phyloP scores from a whole-genome alignment of 1,140 invertebrate species.

The Megalonaias nervosa region DNA sequence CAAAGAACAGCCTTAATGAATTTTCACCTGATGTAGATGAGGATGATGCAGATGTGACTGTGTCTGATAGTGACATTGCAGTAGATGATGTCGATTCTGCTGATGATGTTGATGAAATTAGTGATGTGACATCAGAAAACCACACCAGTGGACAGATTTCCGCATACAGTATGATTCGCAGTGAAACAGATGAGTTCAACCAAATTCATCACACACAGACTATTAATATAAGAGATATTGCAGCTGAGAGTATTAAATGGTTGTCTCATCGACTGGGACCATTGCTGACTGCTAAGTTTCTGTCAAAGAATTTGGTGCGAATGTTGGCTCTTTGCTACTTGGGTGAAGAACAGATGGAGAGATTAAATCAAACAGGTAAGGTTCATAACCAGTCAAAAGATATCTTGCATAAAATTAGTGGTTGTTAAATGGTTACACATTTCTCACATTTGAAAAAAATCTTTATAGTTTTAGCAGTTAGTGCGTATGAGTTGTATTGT shows the following conservation, averaged over 20 bases:
- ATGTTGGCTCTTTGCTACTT: slow-evolving; percentile 96
- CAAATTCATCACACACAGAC: slow-evolving; percentile 47
- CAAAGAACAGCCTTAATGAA: too few species aligned
- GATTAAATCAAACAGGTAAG: slow-evolving; percentile 48
- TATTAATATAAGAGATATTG: slow-evolving; percentile 87
- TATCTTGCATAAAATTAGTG: too few species aligned
- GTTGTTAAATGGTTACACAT: too few species aligned
- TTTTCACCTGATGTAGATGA: too few species aligned
- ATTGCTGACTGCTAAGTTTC: slow-evolving; percentile 90
- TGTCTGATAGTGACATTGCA: too few species aligned
- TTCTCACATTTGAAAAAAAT: too few species aligned
- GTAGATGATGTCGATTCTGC: too few species aligned
- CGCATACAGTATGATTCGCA: slow-evolving; percentile 57
- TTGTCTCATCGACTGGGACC: slow-evolving; percentile 94
- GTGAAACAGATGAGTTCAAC: slow-evolving; percentile 68
- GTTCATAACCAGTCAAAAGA: too few species aligned
- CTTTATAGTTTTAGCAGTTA: too few species aligned
- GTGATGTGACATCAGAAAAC: slow-evolving; percentile 4
- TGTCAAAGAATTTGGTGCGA: slow-evolving; percentile 92
- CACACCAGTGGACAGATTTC: neutral
- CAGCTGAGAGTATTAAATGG: slow-evolving; percentile 92
- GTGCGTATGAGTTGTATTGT: too few species aligned
- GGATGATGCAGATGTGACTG: too few species aligned
- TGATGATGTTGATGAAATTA: neutral
- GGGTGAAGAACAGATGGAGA: slow-evolving; percentile 83